Evolutionary conservation across 30 jellyfish, hydroid and myxozoan species (phyloP), one percentile per base, ranked within the genome.

Genomic region (Sanderia malayensis): DNA sequence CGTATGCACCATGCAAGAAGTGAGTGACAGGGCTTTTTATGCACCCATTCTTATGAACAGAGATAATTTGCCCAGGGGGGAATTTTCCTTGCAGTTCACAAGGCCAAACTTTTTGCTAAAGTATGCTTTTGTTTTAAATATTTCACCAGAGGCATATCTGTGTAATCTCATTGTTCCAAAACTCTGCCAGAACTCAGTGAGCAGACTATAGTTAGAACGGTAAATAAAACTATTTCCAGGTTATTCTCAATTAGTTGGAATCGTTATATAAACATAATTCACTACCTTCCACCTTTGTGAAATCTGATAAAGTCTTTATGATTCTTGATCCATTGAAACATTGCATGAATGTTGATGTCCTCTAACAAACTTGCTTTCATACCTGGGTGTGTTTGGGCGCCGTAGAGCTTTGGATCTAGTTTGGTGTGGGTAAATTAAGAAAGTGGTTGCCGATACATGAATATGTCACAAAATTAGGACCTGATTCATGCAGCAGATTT

Each of bases 281-380:
- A 41, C 41, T 34, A 15, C 31, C 29, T 15, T 11, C 66, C 67
- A 37, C 28, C 69, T 74, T 33, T 74, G 67, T 59, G 32, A 33
- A 44, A 18, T 74, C 25, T 74, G 74, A 21, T 32, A 30, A 26
- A 34, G 31, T 34, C 47, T 63, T 63, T 63, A 44, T 63, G 76
- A 31, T 63, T 25, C 45, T 74, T 31, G 27, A 63, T 74, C 86
- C 86, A 74, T 27, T 60, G 28, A 44, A 32, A 74, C 67, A 60
- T 37, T 30, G 66, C 66, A 55, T 65, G 63, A 28, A 74, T 32
- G 52, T 74, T 45, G 30, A 74, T 24, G 18, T 33, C 80, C 17
- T n/a, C n/a, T n/a, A 58, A 60, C 37, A 74, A 59, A 44, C 79
- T 37, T 37, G 63, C 49, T 30, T 74, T 60, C 45, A 33, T 28